phyloP scores from a whole-genome alignment of 2,797 vertebrate genomes.

The Sciaenops ocellatus region DNA sequence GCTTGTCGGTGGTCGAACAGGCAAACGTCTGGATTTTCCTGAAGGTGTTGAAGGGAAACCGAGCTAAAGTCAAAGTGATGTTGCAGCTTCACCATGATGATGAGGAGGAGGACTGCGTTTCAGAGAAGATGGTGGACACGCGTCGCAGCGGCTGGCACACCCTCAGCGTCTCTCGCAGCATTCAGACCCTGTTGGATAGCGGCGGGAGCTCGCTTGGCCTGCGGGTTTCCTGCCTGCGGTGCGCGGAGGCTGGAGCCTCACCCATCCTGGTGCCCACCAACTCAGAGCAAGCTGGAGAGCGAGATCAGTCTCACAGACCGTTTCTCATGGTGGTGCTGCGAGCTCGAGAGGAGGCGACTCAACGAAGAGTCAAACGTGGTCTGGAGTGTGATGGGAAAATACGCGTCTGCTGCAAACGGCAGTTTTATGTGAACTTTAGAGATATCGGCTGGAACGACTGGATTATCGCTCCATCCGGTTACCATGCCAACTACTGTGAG shows the following conservation, averaged over 20 bases:
- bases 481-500: conserved; percentile 98
- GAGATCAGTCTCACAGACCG: conserved; percentile 92
- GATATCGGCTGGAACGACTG: conserved; percentile 99
- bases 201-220: conserved; percentile 84
- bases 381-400: conserved; percentile 95
- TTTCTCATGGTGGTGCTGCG: conserved; percentile 93
- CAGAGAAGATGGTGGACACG: conserved; percentile 92
- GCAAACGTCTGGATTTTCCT: conserved; percentile 96
- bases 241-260: conserved; percentile 87
- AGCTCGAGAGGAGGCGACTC: conserved; percentile 84
- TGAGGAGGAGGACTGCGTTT: conserved; percentile 84
- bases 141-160: conserved; percentile 96
- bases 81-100: conserved; percentile 80
- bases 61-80: conserved; percentile 85
- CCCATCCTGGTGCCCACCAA: conserved; percentile 81
- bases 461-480: conserved; percentile 97
- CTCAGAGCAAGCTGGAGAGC: conserved; percentile 64
- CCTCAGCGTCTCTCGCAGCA: conserved; percentile 85
- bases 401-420: conserved; percentile 94
- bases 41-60: conserved; percentile 89
- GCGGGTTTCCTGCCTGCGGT: conserved; percentile 90
- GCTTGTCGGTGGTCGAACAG: conserved; percentile 89
- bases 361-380: conserved; percentile 86
- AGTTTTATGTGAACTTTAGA: conserved; percentile 96
- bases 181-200: conserved; percentile 88